Evolutionary conservation across 2,797 vertebrate genomes (phyloP), one percentile per base, ranked within the genome.

Genomic region (Schizopygopsis malacanthus): DNA sequence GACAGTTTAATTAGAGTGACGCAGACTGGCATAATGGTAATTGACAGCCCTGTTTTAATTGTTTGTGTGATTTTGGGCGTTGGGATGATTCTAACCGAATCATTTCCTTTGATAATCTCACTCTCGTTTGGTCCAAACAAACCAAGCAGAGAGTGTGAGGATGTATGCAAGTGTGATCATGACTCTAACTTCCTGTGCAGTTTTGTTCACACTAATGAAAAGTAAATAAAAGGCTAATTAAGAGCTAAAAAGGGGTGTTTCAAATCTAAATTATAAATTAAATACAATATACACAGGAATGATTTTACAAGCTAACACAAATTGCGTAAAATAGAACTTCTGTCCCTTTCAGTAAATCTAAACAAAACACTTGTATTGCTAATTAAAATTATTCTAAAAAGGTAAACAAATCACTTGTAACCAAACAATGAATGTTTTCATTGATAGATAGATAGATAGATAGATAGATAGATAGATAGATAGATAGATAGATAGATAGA

Each of bases 21-120:
- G 43, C 67, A 61, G 52, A 45, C 78, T 81, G 81, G 65, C 73
- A 43, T 86, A 82, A 79, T 87, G 76, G 77, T 82, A 82, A 76
- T 81, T 80, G 83, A 75, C 85, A 87, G 81, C 82, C 78, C 43
- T 78, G 72, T 78, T 69, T 85, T 88, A 88, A 90, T 88, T 88
- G 84, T 86, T 33, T 33, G 33, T 65, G 84, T 77, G 82, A 88
- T 72, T 81, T 84, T 82, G 56, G 79, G 85, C 41, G 65, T 72
- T 59, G 22, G 25, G 76, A 67, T 39, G 52, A 80, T 72, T 83
- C 70, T 70, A 69, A 85, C 79, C 77, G n/a, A 65, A 89, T 85
- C 9, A 77, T 81, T 89, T 87, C 70, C 86, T 80, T 70, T 81
- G 86, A 85, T 81, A 83, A 78, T 82, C 86, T 85, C 65, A 80